Evolutionary conservation across 2,113 vertebrate species (phyloP).

Genomic region (Ophiodon elongatus): DNA sequence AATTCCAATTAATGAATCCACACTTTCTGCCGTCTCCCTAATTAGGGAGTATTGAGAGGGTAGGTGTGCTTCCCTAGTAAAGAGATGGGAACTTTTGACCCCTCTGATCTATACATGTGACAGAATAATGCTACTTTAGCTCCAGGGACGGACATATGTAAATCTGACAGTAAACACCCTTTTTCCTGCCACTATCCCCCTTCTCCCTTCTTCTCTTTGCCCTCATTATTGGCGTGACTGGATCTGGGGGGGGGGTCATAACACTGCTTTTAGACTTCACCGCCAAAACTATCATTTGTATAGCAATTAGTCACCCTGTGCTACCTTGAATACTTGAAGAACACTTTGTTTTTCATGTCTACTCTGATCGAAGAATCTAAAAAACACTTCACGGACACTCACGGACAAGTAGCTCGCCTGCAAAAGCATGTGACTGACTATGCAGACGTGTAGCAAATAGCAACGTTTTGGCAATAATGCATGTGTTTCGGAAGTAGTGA

Average conservation of each 20-base stretch:
- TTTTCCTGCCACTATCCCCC: not conserved
- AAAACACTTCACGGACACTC: not conserved
- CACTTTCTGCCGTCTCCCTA: slow-evolving; percentile 36
- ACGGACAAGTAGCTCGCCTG: not conserved
- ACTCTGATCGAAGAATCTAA: not conserved
- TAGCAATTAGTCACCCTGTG: not conserved
- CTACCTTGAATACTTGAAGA: not conserved
- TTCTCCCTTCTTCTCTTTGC: not conserved
- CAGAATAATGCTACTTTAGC: slow-evolving; percentile 53
- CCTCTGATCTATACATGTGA: slow-evolving; percentile 61
- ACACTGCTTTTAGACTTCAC: not conserved
- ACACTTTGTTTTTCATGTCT: not conserved
- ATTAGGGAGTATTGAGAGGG: slow-evolving; percentile 11
- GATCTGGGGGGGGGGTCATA: not conserved
- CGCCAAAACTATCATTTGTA: not conserved
- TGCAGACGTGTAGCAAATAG: too few relatives aligned
- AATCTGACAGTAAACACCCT: slow-evolving; percentile 36
- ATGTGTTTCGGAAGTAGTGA: not conserved
- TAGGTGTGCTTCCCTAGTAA: slow-evolving; percentile 20
- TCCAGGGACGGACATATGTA: slow-evolving; percentile 44
- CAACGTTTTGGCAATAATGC: too few relatives aligned
- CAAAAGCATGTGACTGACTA: too few relatives aligned
- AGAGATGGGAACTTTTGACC: slow-evolving; percentile 60
- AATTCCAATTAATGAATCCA: slow-evolving; percentile 58
- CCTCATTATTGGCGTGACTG: slow-evolving; percentile 4